Base-by-base conservation (phyloP, 1,140 invertebrate genomes). In the Pissodes strobi region DNA sequence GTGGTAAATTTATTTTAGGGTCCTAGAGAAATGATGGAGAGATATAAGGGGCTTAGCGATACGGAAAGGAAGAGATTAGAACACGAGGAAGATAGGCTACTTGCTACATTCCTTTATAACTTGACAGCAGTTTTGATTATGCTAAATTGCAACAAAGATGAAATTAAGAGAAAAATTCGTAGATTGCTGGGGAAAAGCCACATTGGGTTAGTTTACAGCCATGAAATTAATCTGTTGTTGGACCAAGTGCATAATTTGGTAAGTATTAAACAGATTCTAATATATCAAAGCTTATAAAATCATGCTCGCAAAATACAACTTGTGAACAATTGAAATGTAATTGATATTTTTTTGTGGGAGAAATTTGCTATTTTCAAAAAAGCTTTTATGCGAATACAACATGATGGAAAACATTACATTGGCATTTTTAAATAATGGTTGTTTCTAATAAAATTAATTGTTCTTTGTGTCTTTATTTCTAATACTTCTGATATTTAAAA, bases 11-110 rank as follows among this genome's bases (percentile, higher is more conserved):
- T 41, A 48, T 56, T 69, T 15, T 58, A 79, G 81, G 95, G 96
- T 46, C 94, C 97, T 2, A 88, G 91, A 23, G 97, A 99, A 82
- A 98, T 99, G 96, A 98, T 99, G 91, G 97, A 99, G 75, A 88
- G 96, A 69, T 99, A 99, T 76, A 95, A 93, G 73, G 89, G 88
- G 60, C 81, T 99, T 23, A 95, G 93, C 75, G 94, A 97, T 45
- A 92, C 90, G 5, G 98, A 99, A 75, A 85, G 93, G 27, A 98
- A 98, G 80, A 84, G 97, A 2, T 79, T 99, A 19, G 97, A 99
- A 74, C 94, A 99, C 65, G 98, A 99, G 76, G 98, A 99, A 78
- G 98, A 99, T 78, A 84, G 95, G 66, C 80, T 99, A 8, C 81
- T 99, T 49, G 94, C 96, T 8, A 97, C 94, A 0, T 89, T 98